Base-by-base conservation (phyloP, 1,140 invertebrate genomes). In the Trinorchestia longiramus region DNA sequence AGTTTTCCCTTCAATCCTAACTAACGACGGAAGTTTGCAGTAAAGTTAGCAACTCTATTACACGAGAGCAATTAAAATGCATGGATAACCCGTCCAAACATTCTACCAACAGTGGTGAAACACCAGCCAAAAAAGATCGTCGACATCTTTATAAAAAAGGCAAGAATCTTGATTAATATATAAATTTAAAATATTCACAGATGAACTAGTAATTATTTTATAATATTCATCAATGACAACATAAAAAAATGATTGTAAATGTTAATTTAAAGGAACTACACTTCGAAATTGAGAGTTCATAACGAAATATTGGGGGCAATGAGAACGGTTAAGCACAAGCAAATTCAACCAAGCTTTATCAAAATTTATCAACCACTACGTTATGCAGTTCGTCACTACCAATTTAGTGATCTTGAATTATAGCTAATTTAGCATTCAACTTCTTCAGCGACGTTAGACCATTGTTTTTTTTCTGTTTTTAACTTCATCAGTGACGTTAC, bases 1-100 rank as follows among this genome's bases (percentile, higher is more conserved):
- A 94, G 43, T 94, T 94, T 94, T 94, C 92, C 92, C 44, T 47
- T 94, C 92, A 94, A 94, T 94, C 92, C 44, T 94, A 94, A 94
- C 92, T 94, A 94, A 94, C 92, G 92, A 47, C 92, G 43, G 43
- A 94, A 94, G 92, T 94, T 94, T 40, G 41, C 44, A n/a, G 43
- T 43, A 8, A 45, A 94, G 92, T 94, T 94, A 40, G 43, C 92
- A 94, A 94, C 43, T 94, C 92, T 40, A 94, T 94, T 94, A 94
- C 92, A 94, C 43, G 92, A 45, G 92, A 94, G 43, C 43, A 47
- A 94, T 94, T 45, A 94, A 94, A 94, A 94, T 94, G 43, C 92
- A 94, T 94, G 92, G 92, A 94, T 94, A 45, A 45, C 43, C 44
- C 43, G 43, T 45, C 92, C 36, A 94, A 94, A 94, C 92, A 94